Conservation (phyloP, 2,888 invertebrate species). For the Trileptium ribeirensis region DNA sequence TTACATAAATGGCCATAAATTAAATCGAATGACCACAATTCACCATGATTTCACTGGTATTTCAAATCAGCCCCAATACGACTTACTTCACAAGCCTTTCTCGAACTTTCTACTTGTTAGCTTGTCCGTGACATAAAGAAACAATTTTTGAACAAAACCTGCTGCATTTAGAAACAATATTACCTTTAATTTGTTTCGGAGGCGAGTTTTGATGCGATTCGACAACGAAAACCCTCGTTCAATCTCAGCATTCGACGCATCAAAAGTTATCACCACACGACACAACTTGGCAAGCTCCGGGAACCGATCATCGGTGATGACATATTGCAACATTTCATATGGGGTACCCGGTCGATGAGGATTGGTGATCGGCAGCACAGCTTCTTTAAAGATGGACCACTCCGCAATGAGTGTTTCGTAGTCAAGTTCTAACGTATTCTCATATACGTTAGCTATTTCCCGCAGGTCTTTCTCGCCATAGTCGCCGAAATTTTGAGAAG, state of each 20-base stretch:
- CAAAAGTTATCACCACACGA: neutral
- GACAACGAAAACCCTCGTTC: neutral
- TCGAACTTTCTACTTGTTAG: no score
- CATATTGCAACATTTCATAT: neutral
- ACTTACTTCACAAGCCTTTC: no score
- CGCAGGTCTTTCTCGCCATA: neutral
- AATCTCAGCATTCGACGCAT: neutral
- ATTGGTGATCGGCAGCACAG: neutral
- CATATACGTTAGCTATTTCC: neutral
- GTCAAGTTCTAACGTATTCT: neutral
- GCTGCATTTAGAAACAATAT: no score
- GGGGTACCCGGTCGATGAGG: neutral
- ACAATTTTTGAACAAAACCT: no score
- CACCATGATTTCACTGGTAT: no score
- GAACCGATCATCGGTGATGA: neutral
- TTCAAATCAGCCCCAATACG: no score
- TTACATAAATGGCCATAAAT: no score
- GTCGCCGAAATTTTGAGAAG: neutral
- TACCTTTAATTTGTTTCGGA: neutral
- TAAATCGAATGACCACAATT: no score
- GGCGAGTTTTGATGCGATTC: slow-evolving; percentile 1
- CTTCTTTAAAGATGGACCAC: neutral
- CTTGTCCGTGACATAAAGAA: no score
- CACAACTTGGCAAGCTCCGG: neutral
- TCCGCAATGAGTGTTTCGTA: neutral